Percentiles rank a stretch among this genome's conserved stretches.
phyloP scores from a whole-genome alignment of 2,888 invertebrate species.

The Candidula unifasciata region DNA sequence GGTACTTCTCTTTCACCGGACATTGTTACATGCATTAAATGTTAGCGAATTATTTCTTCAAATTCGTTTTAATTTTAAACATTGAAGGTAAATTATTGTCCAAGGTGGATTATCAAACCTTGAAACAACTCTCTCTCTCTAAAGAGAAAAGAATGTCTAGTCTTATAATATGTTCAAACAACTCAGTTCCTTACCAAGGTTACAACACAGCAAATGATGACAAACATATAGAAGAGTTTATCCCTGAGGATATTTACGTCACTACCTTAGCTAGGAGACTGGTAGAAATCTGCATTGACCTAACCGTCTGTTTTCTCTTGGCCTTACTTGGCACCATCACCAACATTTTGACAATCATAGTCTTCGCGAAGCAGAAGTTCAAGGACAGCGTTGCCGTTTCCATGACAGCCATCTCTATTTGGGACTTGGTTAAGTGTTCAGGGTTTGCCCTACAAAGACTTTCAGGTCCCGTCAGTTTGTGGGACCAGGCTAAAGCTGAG shows the following conservation, averaged over 20 bases:
- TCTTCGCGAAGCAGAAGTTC: constrained; percentile 22
- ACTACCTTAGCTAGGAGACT: neutral
- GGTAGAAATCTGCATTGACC: constrained; percentile 22
- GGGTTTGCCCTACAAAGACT: constrained; percentile 13
- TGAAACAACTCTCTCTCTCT: too few species aligned
- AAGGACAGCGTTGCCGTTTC: constrained; percentile 13
- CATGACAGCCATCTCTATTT: constrained; percentile 35
- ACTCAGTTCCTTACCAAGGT: too few species aligned
- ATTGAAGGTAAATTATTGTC: too few species aligned
- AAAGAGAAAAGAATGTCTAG: too few species aligned
- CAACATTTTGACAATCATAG: constrained; percentile 28
- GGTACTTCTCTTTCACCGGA: too few species aligned
- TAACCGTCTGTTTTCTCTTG: constrained; percentile 7
- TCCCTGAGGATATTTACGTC: neutral
- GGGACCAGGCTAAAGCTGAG: neutral
- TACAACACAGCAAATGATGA: too few species aligned
- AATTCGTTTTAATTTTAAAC: too few species aligned
- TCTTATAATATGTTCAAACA: too few species aligned
- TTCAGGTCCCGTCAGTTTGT: constrained; percentile 10
- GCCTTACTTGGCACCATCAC: constrained; percentile 10
- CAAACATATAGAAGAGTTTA: too few species aligned
- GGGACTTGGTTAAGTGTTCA: constrained; percentile 36
- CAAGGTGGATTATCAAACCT: too few species aligned
- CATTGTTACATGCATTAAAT: too few species aligned
- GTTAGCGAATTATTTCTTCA: too few species aligned